Conservation (phyloP, 2,888 invertebrate species). For the Conistra vaccinii region DNA sequence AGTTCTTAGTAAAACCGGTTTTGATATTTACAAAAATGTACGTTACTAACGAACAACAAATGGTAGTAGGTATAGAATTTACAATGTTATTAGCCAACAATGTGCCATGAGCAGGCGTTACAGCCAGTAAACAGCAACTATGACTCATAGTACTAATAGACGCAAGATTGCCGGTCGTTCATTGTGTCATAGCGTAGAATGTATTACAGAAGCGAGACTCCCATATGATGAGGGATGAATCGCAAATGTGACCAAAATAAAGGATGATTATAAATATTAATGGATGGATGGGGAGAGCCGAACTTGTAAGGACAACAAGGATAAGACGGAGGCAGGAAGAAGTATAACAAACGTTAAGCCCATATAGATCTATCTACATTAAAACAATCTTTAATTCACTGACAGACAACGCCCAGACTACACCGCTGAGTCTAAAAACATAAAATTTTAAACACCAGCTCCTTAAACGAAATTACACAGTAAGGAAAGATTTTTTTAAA, state of each 20-base stretch:
- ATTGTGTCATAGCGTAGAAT: constrained; percentile 20
- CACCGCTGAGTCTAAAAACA: too few relatives aligned
- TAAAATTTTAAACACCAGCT: too few relatives aligned
- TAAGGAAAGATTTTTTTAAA: too few relatives aligned
- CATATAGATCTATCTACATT: background rate
- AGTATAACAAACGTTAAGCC: background rate
- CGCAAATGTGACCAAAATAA: background rate
- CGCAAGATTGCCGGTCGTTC: constrained; percentile 19
- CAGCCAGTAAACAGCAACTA: constrained; percentile 24
- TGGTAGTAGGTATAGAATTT: background rate
- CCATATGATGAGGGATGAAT: background rate
- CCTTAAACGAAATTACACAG: too few relatives aligned
- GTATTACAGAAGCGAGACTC: constrained; percentile 9
- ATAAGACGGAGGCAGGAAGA: background rate
- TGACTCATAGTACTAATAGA: constrained; percentile 51
- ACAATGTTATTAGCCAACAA: constrained; percentile 34
- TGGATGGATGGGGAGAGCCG: background rate
- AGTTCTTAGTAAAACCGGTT: constrained; percentile 28
- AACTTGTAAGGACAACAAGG: background rate
- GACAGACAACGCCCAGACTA: background rate
- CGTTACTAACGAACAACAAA: background rate
- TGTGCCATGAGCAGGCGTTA: constrained; percentile 33
- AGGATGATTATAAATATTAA: background rate
- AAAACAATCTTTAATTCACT: background rate
- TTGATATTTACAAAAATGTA: constrained; percentile 39